Conservation (phyloP, 1,140 invertebrate species). For the Colletes gigas region DNA sequence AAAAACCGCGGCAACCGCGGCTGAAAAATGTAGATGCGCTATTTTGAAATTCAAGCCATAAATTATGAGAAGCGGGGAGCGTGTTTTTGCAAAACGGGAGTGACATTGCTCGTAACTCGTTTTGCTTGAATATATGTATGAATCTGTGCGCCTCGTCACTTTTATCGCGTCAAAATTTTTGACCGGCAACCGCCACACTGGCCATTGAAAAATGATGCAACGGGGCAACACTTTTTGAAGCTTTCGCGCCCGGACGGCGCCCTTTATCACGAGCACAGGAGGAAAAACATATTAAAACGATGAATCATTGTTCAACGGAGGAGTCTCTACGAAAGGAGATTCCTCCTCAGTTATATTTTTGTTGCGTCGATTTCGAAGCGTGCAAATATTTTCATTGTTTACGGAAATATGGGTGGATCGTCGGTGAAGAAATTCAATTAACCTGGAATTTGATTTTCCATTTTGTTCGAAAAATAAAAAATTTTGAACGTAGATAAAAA, state of each 20-base stretch:
- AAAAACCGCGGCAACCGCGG: background rate
- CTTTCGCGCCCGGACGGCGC: background rate
- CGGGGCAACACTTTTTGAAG: background rate
- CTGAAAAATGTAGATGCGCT: background rate
- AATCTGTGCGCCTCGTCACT: constrained; percentile 1
- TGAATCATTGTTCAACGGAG: background rate
- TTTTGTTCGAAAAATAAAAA: too few relatives aligned
- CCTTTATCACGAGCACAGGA: too few relatives aligned
- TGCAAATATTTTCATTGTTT: too few relatives aligned
- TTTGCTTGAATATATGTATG: background rate
- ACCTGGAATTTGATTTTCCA: too few relatives aligned
- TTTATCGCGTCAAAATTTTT: constrained; percentile 31
- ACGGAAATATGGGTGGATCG: too few relatives aligned
- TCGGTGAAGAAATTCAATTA: too few relatives aligned
- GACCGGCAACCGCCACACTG: too few relatives aligned
- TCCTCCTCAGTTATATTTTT: background rate
- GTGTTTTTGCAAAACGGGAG: constrained; percentile 6
- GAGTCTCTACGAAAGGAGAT: too few relatives aligned
- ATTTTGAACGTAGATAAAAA: too few relatives aligned
- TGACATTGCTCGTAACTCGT: constrained; percentile 8
- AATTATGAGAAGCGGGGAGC: background rate
- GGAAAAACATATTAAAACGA: background rate
- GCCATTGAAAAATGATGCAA: background rate
- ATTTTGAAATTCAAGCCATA: constrained; percentile 19
- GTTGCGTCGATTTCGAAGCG: background rate